A percentile compares a stretch with the other conserved stretches of the same genome.
Evolutionary conservation across 2,797 vertebrate genomes (phyloP).

Genomic region (Paguma larvata): DNA sequence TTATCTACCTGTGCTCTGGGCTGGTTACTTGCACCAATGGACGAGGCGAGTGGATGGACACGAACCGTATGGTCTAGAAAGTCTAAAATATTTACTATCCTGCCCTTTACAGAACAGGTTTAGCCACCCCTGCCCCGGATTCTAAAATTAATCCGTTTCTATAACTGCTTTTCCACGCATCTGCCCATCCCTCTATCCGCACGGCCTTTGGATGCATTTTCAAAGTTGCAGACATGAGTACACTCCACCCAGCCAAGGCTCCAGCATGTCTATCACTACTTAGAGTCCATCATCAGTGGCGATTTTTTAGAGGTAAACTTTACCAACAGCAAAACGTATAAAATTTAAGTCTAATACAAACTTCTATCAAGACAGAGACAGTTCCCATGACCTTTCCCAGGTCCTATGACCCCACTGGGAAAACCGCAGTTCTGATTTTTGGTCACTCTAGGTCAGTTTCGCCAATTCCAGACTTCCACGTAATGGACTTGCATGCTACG

Average conservation of each 20-base stretch:
- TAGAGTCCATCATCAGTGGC: not conserved
- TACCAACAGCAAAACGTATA: not conserved
- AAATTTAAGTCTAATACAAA: not conserved
- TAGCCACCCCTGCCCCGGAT: not conserved
- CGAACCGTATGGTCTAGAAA: too few relatives aligned
- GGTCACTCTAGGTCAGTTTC: fast-evolving
- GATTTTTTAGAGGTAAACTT: not conserved
- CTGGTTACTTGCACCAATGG: not conserved
- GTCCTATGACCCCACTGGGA: not conserved
- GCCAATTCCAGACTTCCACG: fast-evolving
- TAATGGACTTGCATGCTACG: fast-evolving
- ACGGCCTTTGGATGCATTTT: not conserved
- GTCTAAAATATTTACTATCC: not conserved
- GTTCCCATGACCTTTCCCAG: not conserved
- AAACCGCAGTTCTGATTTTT: not conserved
- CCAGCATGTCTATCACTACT: not conserved
- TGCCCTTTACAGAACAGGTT: not conserved
- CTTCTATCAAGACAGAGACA: not conserved
- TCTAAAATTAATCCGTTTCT: not conserved
- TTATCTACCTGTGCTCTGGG: fast-evolving
- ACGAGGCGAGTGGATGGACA: fast-evolving
- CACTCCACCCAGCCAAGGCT: not conserved
- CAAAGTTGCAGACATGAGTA: not conserved
- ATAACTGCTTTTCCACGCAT: not conserved
- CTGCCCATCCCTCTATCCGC: not conserved